Percentiles rank a stretch among this genome's conserved stretches.
These are phyloP conservation scores for Nasonia giraulti DNA, from an alignment of 1,140 invertebrate species.

Conservation along the genomic window DNA sequence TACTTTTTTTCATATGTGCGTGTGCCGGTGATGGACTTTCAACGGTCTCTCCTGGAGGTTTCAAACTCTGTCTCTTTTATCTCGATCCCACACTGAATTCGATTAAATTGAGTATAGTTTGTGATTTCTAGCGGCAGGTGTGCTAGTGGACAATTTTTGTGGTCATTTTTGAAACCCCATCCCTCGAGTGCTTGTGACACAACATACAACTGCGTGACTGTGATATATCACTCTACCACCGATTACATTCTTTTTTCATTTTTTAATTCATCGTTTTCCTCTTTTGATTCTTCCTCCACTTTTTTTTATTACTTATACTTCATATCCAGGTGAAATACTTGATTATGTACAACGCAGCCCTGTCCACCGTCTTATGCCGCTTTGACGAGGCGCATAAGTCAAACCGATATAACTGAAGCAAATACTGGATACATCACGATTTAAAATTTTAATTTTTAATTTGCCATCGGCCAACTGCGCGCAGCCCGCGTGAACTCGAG, in stretches of 20 bases:
- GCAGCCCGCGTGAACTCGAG: constrained; percentile 6
- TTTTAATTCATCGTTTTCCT: constrained; percentile 3
- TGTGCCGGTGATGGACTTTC: not conserved
- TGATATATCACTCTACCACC: not conserved
- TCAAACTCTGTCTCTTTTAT: not conserved
- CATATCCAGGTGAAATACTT: constrained; percentile 1
- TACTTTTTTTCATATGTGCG: not conserved
- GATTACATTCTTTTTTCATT: not conserved
- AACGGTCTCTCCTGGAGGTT: not conserved
- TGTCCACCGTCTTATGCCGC: not conserved
- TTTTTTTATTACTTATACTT: not conserved
- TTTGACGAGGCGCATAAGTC: constrained; percentile 11
- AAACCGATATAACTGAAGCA: constrained; percentile 52
- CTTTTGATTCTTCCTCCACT: not conserved
- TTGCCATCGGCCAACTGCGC: constrained; percentile 15
- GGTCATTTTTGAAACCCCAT: not conserved
- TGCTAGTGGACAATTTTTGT: constrained; percentile 4
- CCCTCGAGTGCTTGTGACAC: constrained; percentile 16
- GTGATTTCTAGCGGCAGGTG: not conserved
- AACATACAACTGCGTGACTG: not conserved
- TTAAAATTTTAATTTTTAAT: constrained; percentile 22
- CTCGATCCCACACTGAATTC: not conserved
- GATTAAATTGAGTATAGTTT: not conserved
- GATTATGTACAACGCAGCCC: not conserved
- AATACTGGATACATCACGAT: constrained; percentile 54